Percentiles rank a stretch among this genome's conserved stretches.
Conservation (phyloP, 2,888 invertebrate genomes). For the Oasisia sp. region DNA sequence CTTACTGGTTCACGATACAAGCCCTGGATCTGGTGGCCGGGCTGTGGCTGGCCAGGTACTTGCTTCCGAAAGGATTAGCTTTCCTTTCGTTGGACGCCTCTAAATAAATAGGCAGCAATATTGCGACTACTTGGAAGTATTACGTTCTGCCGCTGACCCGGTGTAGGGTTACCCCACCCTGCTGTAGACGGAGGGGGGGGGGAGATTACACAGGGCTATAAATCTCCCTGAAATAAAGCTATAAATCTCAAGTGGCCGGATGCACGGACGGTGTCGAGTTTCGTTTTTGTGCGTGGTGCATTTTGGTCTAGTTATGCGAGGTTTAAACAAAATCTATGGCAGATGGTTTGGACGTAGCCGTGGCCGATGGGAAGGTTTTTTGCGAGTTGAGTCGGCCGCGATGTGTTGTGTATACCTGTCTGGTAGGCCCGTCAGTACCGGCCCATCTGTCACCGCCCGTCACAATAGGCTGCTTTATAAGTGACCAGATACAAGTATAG, state of each 20-base stretch:
- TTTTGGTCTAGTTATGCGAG: not conserved
- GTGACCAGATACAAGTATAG: not conserved
- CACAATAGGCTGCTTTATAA: slow-evolving; percentile 17
- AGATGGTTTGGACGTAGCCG: not conserved
- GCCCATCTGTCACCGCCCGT: not conserved
- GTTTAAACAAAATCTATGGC: not conserved
- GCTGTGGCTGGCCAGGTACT: not conserved
- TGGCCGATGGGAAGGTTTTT: not conserved
- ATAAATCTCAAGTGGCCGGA: not conserved
- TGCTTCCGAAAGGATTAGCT: slow-evolving; percentile 5
- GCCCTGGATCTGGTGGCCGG: not conserved
- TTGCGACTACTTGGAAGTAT: not conserved
- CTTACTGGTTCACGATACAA: not conserved
- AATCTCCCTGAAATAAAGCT: not conserved
- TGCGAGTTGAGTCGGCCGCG: not conserved
- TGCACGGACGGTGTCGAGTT: not conserved
- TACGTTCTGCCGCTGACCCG: not conserved
- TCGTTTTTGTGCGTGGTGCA: not conserved
- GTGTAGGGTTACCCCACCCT: not conserved
- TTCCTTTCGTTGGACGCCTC: not conserved
- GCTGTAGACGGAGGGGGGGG: not conserved
- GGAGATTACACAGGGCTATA: not conserved
- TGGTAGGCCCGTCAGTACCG: not conserved
- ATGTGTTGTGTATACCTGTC: no score
- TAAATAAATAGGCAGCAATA: not conserved